Evolutionary conservation across 2,888 invertebrate species (phyloP).

Genomic region (Acholoe squamosa): DNA sequence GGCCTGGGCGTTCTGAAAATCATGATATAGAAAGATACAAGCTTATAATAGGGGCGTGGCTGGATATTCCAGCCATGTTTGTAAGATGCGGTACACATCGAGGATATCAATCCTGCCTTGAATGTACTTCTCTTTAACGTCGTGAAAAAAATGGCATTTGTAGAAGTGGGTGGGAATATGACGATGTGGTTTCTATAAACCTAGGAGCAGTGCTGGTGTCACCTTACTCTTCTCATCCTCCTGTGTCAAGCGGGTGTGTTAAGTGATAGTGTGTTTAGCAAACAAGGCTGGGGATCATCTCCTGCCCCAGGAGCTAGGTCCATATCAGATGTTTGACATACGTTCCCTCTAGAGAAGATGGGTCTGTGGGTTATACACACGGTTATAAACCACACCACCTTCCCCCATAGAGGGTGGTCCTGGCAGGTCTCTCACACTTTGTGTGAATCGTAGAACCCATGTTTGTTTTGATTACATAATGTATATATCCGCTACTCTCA

Average conservation of each 20-base stretch:
- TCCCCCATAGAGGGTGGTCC: not conserved
- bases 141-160: too few relatives aligned
- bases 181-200: too few relatives aligned
- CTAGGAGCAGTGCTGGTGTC: not conserved
- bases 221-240: not conserved
- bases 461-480: too few relatives aligned
- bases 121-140: too few relatives aligned
- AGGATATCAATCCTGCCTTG: too few relatives aligned
- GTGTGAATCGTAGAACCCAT: not conserved
- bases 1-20: too few relatives aligned
- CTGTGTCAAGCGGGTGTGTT: slow-evolving; percentile 14
- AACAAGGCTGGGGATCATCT: not conserved
- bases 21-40: too few relatives aligned
- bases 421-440: not conserved
- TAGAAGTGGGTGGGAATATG: too few relatives aligned
- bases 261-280: not conserved
- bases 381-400: not conserved
- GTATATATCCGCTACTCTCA: too few relatives aligned
- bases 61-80: too few relatives aligned
- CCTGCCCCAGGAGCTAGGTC: not conserved
- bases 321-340: not conserved
- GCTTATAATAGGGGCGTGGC: too few relatives aligned
- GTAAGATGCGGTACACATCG: too few relatives aligned
- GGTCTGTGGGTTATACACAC: not conserved
- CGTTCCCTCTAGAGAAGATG: not conserved